Conservation (phyloP, 2,113 vertebrate genomes). For the Ia io region DNA sequence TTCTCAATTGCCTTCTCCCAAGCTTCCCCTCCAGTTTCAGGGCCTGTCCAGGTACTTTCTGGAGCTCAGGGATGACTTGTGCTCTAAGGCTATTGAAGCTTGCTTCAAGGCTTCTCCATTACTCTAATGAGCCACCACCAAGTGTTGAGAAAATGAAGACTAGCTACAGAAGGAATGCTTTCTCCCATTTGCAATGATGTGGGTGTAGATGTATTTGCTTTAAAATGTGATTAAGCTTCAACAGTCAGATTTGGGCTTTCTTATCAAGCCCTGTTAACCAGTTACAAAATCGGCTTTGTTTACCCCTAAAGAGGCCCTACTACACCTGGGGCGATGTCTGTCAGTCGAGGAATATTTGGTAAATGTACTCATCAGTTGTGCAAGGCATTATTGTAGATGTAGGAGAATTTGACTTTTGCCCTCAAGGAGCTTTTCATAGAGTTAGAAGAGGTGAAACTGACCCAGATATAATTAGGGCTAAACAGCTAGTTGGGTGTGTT, state of each 20-base stretch:
- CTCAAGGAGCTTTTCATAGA: not conserved
- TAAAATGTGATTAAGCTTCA: slow-evolving; percentile 46
- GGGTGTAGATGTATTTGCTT: slow-evolving; percentile 38
- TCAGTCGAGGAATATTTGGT: not conserved
- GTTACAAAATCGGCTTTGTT: not conserved
- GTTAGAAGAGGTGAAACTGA: not conserved
- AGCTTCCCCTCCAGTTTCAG: slow-evolving; percentile 50
- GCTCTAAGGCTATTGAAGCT: not conserved
- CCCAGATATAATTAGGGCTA: not conserved
- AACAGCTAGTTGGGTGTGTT: not conserved
- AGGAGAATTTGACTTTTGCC: not conserved
- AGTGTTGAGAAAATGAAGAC: slow-evolving; percentile 55
- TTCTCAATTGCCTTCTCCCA: slow-evolving; percentile 71
- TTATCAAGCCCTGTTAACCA: not conserved
- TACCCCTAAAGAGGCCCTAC: not conserved
- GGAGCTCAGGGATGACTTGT: not conserved
- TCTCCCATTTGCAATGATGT: slow-evolving; percentile 40
- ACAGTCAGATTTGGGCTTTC: not conserved
- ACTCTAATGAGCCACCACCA: slow-evolving; percentile 38
- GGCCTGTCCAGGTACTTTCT: slow-evolving; percentile 34
- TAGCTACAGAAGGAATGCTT: slow-evolving; percentile 37
- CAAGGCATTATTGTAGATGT: not conserved
- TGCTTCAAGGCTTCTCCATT: slow-evolving; percentile 33
- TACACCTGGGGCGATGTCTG: not conserved
- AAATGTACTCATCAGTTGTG: not conserved